Percentiles rank a stretch among this genome's conserved stretches.
Conservation (phyloP, 1,140 invertebrate species). For the Apis laboriosa region DNA sequence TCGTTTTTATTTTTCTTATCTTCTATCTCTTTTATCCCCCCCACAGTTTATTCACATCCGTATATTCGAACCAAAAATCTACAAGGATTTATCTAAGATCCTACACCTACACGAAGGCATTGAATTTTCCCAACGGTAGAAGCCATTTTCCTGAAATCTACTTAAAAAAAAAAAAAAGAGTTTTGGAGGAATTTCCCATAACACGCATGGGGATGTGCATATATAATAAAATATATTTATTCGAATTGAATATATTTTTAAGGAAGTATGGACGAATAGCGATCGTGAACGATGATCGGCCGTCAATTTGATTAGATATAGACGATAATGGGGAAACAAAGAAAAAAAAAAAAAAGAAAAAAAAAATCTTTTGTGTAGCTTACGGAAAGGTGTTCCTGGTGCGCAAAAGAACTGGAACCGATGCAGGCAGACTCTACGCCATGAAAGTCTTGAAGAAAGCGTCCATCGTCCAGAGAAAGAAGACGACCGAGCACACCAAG, state of each 20-base stretch:
- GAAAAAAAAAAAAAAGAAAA: background rate
- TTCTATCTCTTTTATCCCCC: background rate
- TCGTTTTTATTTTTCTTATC: too few species aligned
- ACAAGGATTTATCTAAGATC: too few species aligned
- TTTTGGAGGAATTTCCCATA: background rate
- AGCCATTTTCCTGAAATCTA: background rate
- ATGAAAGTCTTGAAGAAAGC: conserved; percentile 97
- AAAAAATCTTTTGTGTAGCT: conserved; percentile 84
- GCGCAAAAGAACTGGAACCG: conserved; percentile 89
- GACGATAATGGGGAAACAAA: too few species aligned
- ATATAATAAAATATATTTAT: too few species aligned
- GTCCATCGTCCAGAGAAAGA: conserved; percentile 94
- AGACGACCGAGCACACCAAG: conserved; percentile 96
- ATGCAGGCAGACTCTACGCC: conserved; percentile 92
- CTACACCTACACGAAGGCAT: too few species aligned
- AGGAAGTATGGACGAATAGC: too few species aligned
- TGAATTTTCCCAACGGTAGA: background rate
- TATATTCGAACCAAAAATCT: background rate
- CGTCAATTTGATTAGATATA: too few species aligned
- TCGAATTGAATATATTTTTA: too few species aligned
- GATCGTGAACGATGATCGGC: too few species aligned
- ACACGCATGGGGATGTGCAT: too few species aligned
- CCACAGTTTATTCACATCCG: background rate
- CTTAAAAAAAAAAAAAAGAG: too few species aligned
- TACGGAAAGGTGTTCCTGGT: conserved; percentile 97